These are phyloP conservation scores for Drosophila navojoa DNA, from an alignment of 1,140 invertebrate species.

Conservation along the genomic window DNA sequence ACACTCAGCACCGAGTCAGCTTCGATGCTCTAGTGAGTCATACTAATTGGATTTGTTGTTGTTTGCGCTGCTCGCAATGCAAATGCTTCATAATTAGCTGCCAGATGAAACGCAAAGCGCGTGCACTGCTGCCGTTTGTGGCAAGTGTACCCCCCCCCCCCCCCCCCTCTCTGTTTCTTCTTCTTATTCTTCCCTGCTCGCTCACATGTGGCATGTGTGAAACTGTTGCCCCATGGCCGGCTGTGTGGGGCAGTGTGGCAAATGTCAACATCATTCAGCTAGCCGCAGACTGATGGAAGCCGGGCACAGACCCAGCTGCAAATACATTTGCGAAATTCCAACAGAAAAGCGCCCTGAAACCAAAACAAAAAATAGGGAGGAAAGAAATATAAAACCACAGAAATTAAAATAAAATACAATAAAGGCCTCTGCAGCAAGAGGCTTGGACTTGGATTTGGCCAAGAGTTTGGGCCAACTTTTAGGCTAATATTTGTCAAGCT, in stretches of 20 bases:
- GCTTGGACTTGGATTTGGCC: not conserved
- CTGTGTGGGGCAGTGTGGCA: constrained; percentile 3
- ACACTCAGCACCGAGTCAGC: not conserved
- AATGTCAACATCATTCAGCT: constrained; percentile 20
- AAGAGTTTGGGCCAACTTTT: constrained; percentile 3
- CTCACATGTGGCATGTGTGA: constrained; percentile 17
- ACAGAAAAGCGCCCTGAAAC: not conserved
- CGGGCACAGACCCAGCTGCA: constrained; percentile 21
- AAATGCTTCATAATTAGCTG: constrained; percentile 6
- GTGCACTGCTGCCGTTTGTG: not conserved
- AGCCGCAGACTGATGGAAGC: constrained; percentile 16
- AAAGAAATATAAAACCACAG: not conserved
- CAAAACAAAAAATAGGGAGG: not conserved
- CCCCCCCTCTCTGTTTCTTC: too few relatives aligned
- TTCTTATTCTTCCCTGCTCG: not conserved
- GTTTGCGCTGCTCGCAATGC: not conserved
- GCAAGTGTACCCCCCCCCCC: too few relatives aligned
- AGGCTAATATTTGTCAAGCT: not conserved
- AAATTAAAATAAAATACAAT: constrained; percentile 8
- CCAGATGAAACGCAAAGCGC: not conserved
- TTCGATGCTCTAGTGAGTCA: not conserved
- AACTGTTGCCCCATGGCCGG: not conserved
- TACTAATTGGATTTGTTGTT: constrained; percentile 6
- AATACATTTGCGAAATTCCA: constrained; percentile 59
- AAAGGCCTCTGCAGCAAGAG: not conserved